Evolutionary conservation across 2,797 vertebrate species (phyloP), one percentile per base, ranked within the genome.

Genomic region (Chromis chromis): DNA sequence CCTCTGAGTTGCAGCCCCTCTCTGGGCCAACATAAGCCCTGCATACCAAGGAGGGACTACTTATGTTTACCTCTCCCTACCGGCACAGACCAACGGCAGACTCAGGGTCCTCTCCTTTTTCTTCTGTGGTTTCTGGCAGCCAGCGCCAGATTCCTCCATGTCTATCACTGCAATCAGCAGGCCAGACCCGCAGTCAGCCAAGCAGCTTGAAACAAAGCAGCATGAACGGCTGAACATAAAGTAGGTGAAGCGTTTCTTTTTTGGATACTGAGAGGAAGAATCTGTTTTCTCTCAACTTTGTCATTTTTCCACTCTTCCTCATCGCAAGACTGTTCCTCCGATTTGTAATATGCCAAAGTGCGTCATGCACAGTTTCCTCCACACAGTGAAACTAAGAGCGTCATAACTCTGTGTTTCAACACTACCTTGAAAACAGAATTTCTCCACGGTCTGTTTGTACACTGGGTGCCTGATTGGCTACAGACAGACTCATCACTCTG

Each of bases 121-220:
- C 86, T 69, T 86, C 88, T 94, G 95, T 85, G 94, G 94, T 95
- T 94, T 89, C 94, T 97, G 96, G 96, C 95, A 93, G 87, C 81
- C 82, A 31, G 72, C 76, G 25, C 56, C 85, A 91, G 93, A 96
- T 96, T 96, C 95, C 95, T 96, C 91, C 89, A 68, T 91, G 94
- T 95, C 94, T 95, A 90, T 96, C 95, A 93, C 92, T 95, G 94
- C 95, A 94, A 94, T 94, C 94, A 95, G 92, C 90, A 94, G 94
- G 92, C 94, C 90, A 93, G 94, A 94, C 91, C 92, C 78, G 85
- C 90, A 90, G 92, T 89, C 92, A 90, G 88, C 92, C 92, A 78
- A 71, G 78, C 70, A 72, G 92, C 81, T 70, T 90, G 93, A 94
- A 94, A 93, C 90, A 91, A 92, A 95, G 90, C 93, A 90, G 88